A percentile compares a stretch with the other conserved stretches of the same genome.
phyloP scores from a whole-genome alignment of 2,113 vertebrate genomes.

The Camelus dromedarius region DNA sequence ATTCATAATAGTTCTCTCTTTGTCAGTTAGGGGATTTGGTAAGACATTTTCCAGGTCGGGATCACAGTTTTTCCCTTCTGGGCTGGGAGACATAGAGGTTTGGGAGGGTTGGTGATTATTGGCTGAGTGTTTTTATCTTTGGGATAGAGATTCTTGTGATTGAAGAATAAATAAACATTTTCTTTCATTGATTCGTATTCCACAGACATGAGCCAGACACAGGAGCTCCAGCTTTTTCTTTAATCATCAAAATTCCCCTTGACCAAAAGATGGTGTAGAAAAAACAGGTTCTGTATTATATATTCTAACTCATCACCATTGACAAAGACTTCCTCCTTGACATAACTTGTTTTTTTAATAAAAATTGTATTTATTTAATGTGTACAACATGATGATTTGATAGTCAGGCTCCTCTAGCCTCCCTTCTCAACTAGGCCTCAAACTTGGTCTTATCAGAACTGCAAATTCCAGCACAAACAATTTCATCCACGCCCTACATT shows the following conservation, averaged over 20 bases:
- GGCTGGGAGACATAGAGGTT: background rate
- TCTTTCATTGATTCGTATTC: constrained; percentile 51
- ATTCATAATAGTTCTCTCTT: constrained; percentile 48
- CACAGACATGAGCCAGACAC: constrained; percentile 55
- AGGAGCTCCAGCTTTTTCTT: constrained; percentile 34
- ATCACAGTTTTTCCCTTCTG: background rate
- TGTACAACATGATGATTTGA: background rate
- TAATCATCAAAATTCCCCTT: constrained; percentile 37
- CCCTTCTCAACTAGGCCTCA: constrained; percentile 13
- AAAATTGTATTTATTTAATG: background rate
- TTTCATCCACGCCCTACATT: background rate
- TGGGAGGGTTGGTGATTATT: background rate
- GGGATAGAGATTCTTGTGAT: constrained; percentile 1
- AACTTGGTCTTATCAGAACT: background rate
- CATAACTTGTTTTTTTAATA: constrained; percentile 25
- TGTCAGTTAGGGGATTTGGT: constrained; percentile 51
- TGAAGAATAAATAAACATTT: constrained; percentile 49
- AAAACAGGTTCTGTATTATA: background rate
- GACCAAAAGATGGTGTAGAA: background rate
- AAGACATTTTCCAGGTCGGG: constrained; percentile 63
- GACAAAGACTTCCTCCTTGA: background rate
- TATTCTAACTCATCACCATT: constrained; percentile 3
- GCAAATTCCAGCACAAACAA: constrained; percentile 4
- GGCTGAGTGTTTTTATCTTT: constrained; percentile 14
- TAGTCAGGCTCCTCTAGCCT: constrained; percentile 25